phyloP scores from a whole-genome alignment of 1,140 invertebrate genomes.

The Hycleus cichorii region DNA sequence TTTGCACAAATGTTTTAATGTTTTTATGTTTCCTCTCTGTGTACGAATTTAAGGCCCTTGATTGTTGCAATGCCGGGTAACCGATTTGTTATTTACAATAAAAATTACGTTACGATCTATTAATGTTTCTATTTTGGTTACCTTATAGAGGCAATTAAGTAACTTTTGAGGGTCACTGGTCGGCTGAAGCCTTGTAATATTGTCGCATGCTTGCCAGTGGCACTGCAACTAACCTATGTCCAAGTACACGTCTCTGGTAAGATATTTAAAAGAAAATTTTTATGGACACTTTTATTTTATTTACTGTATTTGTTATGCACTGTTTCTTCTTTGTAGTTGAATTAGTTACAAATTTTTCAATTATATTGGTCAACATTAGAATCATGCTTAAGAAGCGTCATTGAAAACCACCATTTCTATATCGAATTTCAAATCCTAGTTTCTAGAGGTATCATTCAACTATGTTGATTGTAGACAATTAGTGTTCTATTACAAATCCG shows the following conservation, averaged over 20 bases:
- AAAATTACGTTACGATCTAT: not conserved
- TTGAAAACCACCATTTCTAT: too few relatives aligned
- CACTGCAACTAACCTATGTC: slow-evolving; percentile 47
- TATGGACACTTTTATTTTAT: not conserved
- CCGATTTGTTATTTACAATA: not conserved
- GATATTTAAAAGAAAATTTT: slow-evolving; percentile 21
- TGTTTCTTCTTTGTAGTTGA: not conserved
- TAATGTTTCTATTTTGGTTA: slow-evolving; percentile 10
- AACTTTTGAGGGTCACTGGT: slow-evolving; percentile 29
- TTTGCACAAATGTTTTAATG: not conserved
- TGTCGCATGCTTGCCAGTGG: slow-evolving; percentile 40
- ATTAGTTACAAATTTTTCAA: too few relatives aligned
- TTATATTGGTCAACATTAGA: too few relatives aligned
- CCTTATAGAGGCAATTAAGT: slow-evolving; percentile 13
- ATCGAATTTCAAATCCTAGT: too few relatives aligned
- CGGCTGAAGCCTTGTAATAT: slow-evolving; percentile 32
- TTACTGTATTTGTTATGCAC: not conserved
- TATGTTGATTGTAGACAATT: too few relatives aligned
- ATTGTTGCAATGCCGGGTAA: not conserved
- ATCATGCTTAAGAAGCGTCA: too few relatives aligned
- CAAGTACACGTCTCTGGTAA: slow-evolving; percentile 54
- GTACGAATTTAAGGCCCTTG: not conserved
- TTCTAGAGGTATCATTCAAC: too few relatives aligned
- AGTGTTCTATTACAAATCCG: too few relatives aligned
- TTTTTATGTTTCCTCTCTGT: not conserved